Conservation (phyloP, 2,888 invertebrate genomes). For the Maniola hyperantus region DNA sequence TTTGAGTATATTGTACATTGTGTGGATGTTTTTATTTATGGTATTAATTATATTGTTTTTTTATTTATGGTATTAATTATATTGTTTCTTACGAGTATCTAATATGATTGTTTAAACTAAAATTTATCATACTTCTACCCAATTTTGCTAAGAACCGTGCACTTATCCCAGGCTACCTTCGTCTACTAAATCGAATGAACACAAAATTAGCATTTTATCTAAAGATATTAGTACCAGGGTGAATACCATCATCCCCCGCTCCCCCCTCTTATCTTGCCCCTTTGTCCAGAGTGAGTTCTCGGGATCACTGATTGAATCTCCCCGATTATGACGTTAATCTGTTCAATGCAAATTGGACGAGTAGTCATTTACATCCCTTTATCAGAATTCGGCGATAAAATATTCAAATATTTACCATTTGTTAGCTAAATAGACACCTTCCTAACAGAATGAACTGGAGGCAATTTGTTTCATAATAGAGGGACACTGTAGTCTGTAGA, state of each 20-base stretch:
- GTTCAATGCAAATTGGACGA: constrained; percentile 81
- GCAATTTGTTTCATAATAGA: constrained; percentile 34
- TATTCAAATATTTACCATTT: constrained; percentile 77
- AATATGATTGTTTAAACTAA: too few species aligned
- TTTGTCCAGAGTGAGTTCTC: constrained; percentile 65
- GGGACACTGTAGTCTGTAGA: constrained; percentile 11
- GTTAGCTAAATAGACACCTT: constrained; percentile 52
- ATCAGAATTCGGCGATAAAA: constrained; percentile 73
- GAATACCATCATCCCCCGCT: constrained; percentile 50
- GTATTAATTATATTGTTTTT: too few species aligned
- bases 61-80: too few species aligned
- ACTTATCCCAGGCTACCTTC: constrained; percentile 54
- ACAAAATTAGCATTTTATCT: constrained; percentile 82
- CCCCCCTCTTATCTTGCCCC: constrained; percentile 35
- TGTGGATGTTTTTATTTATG: neutral
- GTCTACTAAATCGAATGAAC: constrained; percentile 76
- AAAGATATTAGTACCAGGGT: constrained; percentile 74
- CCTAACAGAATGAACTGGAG: constrained; percentile 33
- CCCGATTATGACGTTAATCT: constrained; percentile 82
- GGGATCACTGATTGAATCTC: constrained; percentile 79
- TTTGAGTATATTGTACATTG: too few species aligned
- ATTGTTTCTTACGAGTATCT: neutral
- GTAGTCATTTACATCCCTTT: constrained; percentile 80
- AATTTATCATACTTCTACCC: neutral
- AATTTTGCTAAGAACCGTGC: constrained; percentile 19